Evolutionary conservation across 2,888 invertebrate species (phyloP).

Genomic region (Resseliella maxima): DNA sequence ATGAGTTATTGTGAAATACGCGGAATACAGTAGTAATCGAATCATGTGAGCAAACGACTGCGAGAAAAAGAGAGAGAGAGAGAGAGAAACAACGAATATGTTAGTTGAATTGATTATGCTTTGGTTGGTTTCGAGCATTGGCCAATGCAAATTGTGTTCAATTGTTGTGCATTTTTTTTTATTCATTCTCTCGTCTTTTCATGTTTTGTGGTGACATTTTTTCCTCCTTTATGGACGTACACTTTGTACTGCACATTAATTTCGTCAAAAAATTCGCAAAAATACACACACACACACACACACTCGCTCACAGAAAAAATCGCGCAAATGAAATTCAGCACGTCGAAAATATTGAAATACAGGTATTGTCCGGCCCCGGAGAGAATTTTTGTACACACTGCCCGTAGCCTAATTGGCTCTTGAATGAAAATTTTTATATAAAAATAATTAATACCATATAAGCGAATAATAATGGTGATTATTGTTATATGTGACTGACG

Average conservation of each 20-base stretch:
- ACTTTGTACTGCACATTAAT: conserved; percentile 27
- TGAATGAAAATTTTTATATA: conserved; percentile 54
- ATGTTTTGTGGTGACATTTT: conserved; percentile 24
- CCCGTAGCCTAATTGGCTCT: conserved; percentile 55
- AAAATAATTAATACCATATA: conserved; percentile 55
- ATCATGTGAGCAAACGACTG: background rate
- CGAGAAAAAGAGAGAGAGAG: background rate
- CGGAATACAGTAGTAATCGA: conserved; percentile 17
- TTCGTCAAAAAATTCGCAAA: conserved; percentile 44
- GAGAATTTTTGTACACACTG: background rate
- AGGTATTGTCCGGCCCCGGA: background rate
- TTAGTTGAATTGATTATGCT: conserved; percentile 19
- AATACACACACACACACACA: no score
- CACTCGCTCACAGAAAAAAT: no score
- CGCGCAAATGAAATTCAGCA: conserved; percentile 31
- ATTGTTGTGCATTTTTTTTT: conserved; percentile 21
- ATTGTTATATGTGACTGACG: conserved; percentile 42
- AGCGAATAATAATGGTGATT: conserved; percentile 54
- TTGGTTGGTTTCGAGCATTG: conserved; percentile 11
- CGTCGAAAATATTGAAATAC: background rate
- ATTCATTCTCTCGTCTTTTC: background rate
- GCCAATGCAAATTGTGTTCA: conserved; percentile 40
- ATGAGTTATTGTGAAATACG: conserved; percentile 19
- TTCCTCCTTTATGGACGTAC: background rate
- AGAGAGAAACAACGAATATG: background rate